Percentiles rank a stretch among this genome's conserved stretches.
Conservation (phyloP, 1,140 invertebrate species). For the Xylocopa sonorina region DNA sequence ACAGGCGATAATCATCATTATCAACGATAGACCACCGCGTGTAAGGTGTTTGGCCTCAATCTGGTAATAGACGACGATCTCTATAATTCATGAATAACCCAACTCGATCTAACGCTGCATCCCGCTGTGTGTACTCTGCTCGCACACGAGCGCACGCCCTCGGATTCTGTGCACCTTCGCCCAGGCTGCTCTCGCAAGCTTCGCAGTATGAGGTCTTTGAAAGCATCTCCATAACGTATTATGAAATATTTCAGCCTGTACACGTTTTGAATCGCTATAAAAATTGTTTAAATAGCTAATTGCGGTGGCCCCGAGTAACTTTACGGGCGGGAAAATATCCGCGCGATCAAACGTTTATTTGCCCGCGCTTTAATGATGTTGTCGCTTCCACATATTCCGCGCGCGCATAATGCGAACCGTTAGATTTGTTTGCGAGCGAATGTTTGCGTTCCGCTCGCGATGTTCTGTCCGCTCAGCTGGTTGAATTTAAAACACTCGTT, state of each 20-base stretch:
- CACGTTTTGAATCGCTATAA: neutral
- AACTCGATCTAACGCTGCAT: conserved; percentile 52
- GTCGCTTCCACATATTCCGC: neutral
- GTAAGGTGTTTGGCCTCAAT: conserved; percentile 61
- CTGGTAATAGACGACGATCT: conserved; percentile 60
- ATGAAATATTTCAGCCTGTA: conserved; percentile 3
- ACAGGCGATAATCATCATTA: conserved; percentile 32
- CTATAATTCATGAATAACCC: conserved; percentile 49
- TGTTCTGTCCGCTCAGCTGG: neutral
- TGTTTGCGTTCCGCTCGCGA: neutral
- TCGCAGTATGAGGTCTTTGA: conserved; percentile 20
- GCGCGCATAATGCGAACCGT: neutral
- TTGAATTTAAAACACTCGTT: neutral
- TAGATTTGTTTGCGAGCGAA: neutral
- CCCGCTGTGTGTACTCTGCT: conserved; percentile 31
- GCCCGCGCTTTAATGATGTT: neutral
- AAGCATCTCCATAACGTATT: conserved; percentile 2
- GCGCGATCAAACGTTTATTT: neutral
- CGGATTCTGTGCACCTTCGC: conserved; percentile 22
- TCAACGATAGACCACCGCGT: conserved; percentile 6
- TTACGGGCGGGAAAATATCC: too few relatives aligned
- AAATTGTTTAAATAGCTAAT: neutral
- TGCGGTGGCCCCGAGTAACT: too few relatives aligned
- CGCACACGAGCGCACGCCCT: neutral
- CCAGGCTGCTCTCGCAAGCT: conserved; percentile 17